Evolutionary conservation across 30 jellyfish, hydroid and myxozoan species (phyloP).

Genomic region (Catostylus mosaicus): DNA sequence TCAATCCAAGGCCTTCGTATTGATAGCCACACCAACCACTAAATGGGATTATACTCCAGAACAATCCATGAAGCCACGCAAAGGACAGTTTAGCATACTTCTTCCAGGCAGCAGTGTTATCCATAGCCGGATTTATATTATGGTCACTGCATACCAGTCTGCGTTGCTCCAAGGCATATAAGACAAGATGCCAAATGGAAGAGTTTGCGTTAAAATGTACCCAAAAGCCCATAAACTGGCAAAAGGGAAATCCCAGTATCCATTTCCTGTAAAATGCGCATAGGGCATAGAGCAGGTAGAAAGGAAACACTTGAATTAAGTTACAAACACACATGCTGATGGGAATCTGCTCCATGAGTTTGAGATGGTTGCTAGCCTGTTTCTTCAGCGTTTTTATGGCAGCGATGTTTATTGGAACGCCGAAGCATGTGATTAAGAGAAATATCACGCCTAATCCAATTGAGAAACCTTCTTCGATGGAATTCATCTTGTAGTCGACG

Average conservation of each 20-base stretch:
- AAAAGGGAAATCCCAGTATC: slow-evolving; percentile 20
- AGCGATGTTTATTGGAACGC: slow-evolving; percentile 14
- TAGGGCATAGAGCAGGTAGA: slow-evolving; percentile 27
- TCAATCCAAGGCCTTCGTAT: slow-evolving; percentile 50
- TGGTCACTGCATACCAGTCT: slow-evolving; percentile 7
- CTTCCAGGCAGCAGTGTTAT: slow-evolving; percentile 25
- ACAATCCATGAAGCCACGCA: slow-evolving; percentile 49
- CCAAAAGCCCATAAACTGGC: slow-evolving; percentile 52
- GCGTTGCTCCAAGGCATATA: slow-evolving; percentile 31
- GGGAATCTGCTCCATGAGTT: slow-evolving; percentile 38
- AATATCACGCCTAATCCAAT: slow-evolving; percentile 15
- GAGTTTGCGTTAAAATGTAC: slow-evolving; percentile 49
- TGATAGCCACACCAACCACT: slow-evolving; percentile 64
- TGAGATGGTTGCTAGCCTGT: background rate
- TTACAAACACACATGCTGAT: slow-evolving; percentile 57
- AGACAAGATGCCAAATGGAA: slow-evolving; percentile 45
- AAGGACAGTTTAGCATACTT: background rate
- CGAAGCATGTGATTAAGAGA: slow-evolving; percentile 4
- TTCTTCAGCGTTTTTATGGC: slow-evolving; percentile 10
- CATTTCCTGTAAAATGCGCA: slow-evolving; percentile 26
- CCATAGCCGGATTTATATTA: background rate
- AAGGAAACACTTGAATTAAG: slow-evolving; percentile 35
- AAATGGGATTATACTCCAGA: slow-evolving; percentile 62
- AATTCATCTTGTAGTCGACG: background rate
- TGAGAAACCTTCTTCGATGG: background rate